Evolutionary conservation across 2,888 invertebrate species (phyloP), one percentile per base, ranked within the genome.

Genomic region (Helleia helle): DNA sequence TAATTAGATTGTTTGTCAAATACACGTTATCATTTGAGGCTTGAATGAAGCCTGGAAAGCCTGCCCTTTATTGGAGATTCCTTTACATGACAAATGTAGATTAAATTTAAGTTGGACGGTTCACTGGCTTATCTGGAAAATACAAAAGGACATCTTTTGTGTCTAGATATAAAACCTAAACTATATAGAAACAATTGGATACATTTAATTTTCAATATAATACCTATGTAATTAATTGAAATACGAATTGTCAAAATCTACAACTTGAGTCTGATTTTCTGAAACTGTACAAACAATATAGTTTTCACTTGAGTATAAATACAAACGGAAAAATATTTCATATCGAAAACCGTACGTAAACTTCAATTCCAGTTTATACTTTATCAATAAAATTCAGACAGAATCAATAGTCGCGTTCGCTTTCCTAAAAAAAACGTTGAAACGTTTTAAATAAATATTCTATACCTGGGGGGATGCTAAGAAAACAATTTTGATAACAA

Each of bases 271-370:
- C n/a, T n/a, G n/a, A n/a, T n/a, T n/a, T n/a, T n/a, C n/a, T n/a
- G n/a, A n/a, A n/a, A n/a, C n/a, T n/a, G n/a, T n/a, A n/a, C n/a
- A n/a, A n/a, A n/a, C n/a, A n/a, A n/a, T n/a, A n/a, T n/a, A n/a
- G 4, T 18, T 18, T 11, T 18, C 18, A 18, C 18, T 18, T 9
- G 18, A 22, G 7, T 22, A 18, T 18, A 22, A 34, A 22, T 11
- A 34, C 17, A 34, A 34, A 34, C 12, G 8, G 34, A 34, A 34
- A 5, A n/a, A 12, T 4, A 18, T 34, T 34, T 22, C 34, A 22
- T 11, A 18, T 34, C 34, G 12, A n/a, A n/a, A n/a, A n/a, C n/a
- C 22, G 11, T 34, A 34, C 18, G 34, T 34, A 34, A 34, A 34
- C 18, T 34, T 34, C 34, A 18, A 34, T 34, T 22, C 17, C 34